Base-by-base conservation (phyloP, 2,888 invertebrate genomes). In the Cosmia pyralina region DNA sequence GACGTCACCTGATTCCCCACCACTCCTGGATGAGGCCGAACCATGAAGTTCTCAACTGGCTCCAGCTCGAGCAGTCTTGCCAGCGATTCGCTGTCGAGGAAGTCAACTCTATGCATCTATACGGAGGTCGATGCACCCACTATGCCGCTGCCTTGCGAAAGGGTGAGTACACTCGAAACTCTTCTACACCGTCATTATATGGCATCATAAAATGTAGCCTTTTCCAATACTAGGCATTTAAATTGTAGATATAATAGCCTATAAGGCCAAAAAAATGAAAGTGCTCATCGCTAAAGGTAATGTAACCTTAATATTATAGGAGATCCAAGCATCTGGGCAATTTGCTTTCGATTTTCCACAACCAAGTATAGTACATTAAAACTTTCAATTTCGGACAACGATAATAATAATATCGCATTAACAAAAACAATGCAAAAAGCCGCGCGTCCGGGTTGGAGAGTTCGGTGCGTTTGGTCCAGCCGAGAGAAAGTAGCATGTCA, bases 41-140 rank as follows among this genome's bases (percentile, higher is more conserved):
- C 80, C 87, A 96, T 97, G 97, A 97, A 97, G 96, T 97, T 97
- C 93, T 97, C 97, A 83, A 97, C 97, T 85, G 96, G 97, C 58
- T 97, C 97, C 83, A 96, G 97, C 88, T 97, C 97, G 82, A 97
- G 97, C 92, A 97, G 97, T 92, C 96, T 97, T 89, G 96, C 97
- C 90, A 97, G 97, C 90, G 97, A 97, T 89, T 97, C 96, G 88
- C 93, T 96, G 90, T 97, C 97, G 85, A 97, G 97, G 89, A 97
- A 97, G 88, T 97, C 97, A 60, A 97, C 97, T 78, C 95, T 97
- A 78, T 97, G 97, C 87, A 97, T 97, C 86, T 97, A 97, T 87
- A 97, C 97, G 77, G 97, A 97, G 88, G 94, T 96, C 89, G 96
- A 97, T 88, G 88, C 92, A 22, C 91, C 94, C 44, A 90, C 95